Evolutionary conservation across 2,113 vertebrate species (phyloP), one percentile per base, ranked within the genome.

Genomic region (Cyprinodon variegatus): DNA sequence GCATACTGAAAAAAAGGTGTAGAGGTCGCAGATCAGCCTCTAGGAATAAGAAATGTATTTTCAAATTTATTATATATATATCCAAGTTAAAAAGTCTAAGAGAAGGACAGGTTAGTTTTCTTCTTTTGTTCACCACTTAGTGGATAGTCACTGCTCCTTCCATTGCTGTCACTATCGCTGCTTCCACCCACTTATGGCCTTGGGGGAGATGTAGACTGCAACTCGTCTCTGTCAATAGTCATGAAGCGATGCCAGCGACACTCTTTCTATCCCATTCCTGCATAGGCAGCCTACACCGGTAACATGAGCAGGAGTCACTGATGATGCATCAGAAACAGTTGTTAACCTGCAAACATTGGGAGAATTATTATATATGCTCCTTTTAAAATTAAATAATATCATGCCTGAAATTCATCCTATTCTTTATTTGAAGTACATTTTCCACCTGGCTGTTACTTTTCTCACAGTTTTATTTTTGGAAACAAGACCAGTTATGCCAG

Each of bases 331-430:
- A 71, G 69, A 70, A 40, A 43, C 59, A 41, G 3, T 15, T 61
- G 15, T 63, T 66, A 48, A 67, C 70, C 70, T 78, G 61, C 66
- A 81, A 76, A 77, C 53, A 13, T 70, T 80, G 70, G 61, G 45
- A 13, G 48, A 71, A 11, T 65, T 62, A 74, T 68, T 53, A 53
- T 10, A 46, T 29, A 29, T 29, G 29, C 29, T 29, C 29, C 29
- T 29, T 29, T 29, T 29, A 29, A 29, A 29, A 29, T 29, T 29
- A 29, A 29, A 29, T 29, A 29, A 29, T 29, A 29, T 29, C 29
- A 29, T 29, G 29, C 29, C 29, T 29, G 29, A 29, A 29, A 4
- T 65, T 0, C 11, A 65, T 29, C 20, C 64, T 12, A 65, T 22
- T 38, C 15, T 62, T 50, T 11, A 14, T 50, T 11, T 50, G 48